Evolutionary conservation across 1,140 invertebrate species (phyloP), one percentile per base, ranked within the genome.

Genomic region (Diploscapter pachys): DNA sequence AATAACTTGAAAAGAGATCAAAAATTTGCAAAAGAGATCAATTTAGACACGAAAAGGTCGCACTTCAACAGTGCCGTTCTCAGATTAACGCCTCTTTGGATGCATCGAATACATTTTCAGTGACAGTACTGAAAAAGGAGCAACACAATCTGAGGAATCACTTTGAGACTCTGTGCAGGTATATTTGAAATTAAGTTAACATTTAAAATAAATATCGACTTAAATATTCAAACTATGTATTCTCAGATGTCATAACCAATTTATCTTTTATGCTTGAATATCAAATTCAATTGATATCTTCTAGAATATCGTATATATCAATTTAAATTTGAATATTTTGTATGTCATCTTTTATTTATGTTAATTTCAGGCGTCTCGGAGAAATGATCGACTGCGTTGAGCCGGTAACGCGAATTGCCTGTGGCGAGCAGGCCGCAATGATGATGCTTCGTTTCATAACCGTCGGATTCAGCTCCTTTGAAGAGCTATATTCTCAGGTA

Each of bases 401-500:
- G 53, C 77, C 77, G 3, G 75, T 79, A 3, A 79, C 77, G 4
- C 4, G 74, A n/a, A 51, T 73, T n/a, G 77, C 69, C 2, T 79
- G 77, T 62, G 77, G 77, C 11, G 73, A 76, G 31, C 63, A 71
- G 50, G 77, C 77, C 3, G 77, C 77, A 3, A 62, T 71, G 5
- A 78, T 78, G 77, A 79, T 79, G 75, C 66, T 79, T 4, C n/a
- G 64, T 3, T 79, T 79, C 57, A 79, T 79, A 9, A 79, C 78
- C 63, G 75, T 79, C 9, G 78, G 78, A 54, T 79, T 79, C 56
- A 63, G 70, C 1, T 70, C 66, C 51, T 75, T 56, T 8, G 11
- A 11, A 66, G 52, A 71, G 4, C 56, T 31, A 31, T 31, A 31
- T 31, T 31, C 31, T 2, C 78, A 57, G 51, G 13, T 4, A 59